Percentiles rank a stretch among this genome's conserved stretches.
phyloP scores from a whole-genome alignment of 2,797 vertebrate species.

The Taenioides sp. region DNA sequence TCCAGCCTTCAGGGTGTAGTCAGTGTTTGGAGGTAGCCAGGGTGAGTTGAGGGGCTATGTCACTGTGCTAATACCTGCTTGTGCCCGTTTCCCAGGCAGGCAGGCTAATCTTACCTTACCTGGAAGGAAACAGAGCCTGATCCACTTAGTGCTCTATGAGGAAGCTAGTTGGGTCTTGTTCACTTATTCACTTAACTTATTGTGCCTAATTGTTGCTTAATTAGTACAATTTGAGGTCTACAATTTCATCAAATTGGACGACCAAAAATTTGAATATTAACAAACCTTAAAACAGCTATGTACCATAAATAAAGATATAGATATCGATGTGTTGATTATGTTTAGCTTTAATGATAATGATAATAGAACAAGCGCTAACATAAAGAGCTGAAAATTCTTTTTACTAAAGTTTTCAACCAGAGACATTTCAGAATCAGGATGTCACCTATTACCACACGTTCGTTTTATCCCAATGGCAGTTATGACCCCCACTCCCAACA shows the following conservation, averaged over 20 bases:
- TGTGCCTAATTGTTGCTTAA: no score
- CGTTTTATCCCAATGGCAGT: constrained; percentile 42
- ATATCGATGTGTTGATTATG: no score
- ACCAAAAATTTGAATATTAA: no score
- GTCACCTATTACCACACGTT: constrained; percentile 29
- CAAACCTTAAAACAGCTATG: no score
- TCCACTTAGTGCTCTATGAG: constrained; percentile 49
- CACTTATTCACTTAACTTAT: constrained; percentile 4
- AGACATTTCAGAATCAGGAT: not conserved
- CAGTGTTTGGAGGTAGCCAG: constrained; percentile 21
- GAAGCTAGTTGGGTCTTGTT: constrained; percentile 29
- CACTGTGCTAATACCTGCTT: constrained; percentile 69
- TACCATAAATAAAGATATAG: no score
- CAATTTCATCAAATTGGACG: no score
- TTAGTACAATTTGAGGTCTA: no score
- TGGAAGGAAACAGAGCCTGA: constrained; percentile 47
- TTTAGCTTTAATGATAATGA: no score
- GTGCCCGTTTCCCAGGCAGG: constrained; percentile 55
- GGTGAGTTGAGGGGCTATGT: constrained; percentile 42
- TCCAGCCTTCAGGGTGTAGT: constrained; percentile 18
- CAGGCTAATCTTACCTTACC: constrained; percentile 42
- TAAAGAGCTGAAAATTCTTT: no score
- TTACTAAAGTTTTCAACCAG: no score
- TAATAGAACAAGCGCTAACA: no score
- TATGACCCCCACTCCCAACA: constrained; percentile 9